Evolutionary conservation across 2,888 invertebrate species (phyloP).

Genomic region (Troides aeacus): DNA sequence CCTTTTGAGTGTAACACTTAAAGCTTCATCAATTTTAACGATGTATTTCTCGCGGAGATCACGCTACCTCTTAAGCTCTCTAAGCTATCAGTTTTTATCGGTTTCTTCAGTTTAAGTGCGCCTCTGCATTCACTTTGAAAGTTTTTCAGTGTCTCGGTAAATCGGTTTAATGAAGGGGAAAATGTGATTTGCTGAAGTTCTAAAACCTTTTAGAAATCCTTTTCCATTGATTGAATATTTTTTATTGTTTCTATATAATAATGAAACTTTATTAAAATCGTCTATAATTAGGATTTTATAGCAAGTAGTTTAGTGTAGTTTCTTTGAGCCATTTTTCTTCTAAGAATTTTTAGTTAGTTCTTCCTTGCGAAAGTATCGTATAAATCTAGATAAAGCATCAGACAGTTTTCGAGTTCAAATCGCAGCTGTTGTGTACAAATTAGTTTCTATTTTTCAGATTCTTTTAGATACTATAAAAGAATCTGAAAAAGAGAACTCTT

Average conservation of each 20-base stretch:
- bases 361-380: too few species aligned
- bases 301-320: neutral
- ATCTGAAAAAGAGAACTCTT: too few species aligned
- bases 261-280: neutral
- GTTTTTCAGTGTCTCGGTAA: conserved; percentile 18
- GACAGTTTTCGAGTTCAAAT: too few species aligned
- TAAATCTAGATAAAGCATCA: too few species aligned
- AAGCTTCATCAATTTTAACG: conserved; percentile 13
- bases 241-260: neutral
- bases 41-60: conserved; percentile 1
- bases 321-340: neutral
- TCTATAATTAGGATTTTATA: neutral
- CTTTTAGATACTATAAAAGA: too few species aligned
- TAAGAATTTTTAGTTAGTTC: neutral
- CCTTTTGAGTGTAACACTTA: neutral
- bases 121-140: conserved; percentile 14
- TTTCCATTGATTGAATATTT: neutral
- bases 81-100: conserved; percentile 23
- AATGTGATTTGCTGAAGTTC: conserved; percentile 13
- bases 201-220: neutral
- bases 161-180: conserved; percentile 19
- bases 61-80: conserved; percentile 14
- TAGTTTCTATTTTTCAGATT: too few species aligned
- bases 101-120: conserved; percentile 19
- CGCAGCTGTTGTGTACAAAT: too few species aligned